Conservation (phyloP, 2,888 invertebrate species). For the Unio pictorum region DNA sequence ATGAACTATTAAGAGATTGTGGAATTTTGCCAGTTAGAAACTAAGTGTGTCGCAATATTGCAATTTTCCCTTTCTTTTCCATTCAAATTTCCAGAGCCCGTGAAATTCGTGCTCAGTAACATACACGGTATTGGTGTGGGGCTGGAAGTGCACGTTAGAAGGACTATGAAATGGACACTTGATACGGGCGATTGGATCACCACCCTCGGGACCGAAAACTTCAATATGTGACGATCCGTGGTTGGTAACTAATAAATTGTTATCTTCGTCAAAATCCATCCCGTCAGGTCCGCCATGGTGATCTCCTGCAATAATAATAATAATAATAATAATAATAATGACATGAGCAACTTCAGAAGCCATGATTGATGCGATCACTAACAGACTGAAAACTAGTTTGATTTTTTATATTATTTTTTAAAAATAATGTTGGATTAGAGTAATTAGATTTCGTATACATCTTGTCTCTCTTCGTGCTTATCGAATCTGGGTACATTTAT, state of each 20-base stretch:
- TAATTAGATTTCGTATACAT: too few relatives aligned
- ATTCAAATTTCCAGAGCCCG: slow-evolving; percentile 64
- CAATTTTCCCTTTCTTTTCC: slow-evolving; percentile 57
- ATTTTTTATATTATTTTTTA: too few relatives aligned
- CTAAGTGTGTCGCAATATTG: slow-evolving; percentile 58
- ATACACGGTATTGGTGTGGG: slow-evolving; percentile 53
- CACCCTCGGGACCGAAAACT: slow-evolving; percentile 60
- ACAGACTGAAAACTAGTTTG: too few relatives aligned
- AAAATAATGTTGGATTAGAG: too few relatives aligned
- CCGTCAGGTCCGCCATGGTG: slow-evolving; percentile 66
- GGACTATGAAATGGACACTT: slow-evolving; percentile 58
- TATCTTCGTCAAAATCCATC: slow-evolving; percentile 66
- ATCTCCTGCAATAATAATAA: slow-evolving; percentile 38
- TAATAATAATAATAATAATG: not conserved
- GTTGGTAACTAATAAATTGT: slow-evolving; percentile 64
- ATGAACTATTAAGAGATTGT: too few relatives aligned
- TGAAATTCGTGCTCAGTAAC: slow-evolving; percentile 64
- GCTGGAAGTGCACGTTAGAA: slow-evolving; percentile 65
- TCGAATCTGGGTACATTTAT: too few relatives aligned
- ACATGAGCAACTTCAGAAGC: too few relatives aligned
- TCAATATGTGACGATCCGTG: slow-evolving; percentile 63
- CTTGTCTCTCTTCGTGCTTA: too few relatives aligned
- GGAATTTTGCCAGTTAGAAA: too few relatives aligned
- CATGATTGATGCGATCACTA: too few relatives aligned
- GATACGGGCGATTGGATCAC: slow-evolving; percentile 54